Evolutionary conservation across 1,140 invertebrate species (phyloP), one percentile per base, ranked within the genome.

Genomic region (Bombus sylvicola): DNA sequence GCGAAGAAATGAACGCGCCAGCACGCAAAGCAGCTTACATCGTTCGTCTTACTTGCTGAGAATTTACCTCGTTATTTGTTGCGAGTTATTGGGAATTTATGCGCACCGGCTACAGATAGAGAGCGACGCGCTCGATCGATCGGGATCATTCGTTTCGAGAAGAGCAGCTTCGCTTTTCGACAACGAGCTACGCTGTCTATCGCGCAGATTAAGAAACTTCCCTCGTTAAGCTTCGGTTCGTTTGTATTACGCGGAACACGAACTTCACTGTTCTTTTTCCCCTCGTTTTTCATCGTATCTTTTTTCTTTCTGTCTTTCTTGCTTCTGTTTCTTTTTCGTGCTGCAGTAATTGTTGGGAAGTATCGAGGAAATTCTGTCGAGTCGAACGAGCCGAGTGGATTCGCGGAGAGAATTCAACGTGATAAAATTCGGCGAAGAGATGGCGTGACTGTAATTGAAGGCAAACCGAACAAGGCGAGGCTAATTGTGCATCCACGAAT

Each of bases 21-120:
- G 12, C 10, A 13, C 39, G 80, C 31, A 25, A 88, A 88, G 76
- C 87, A 62, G 86, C 87, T 88, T 88, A 85, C 43, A 43, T 47
- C 31, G 62, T 64, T 22, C 31, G 37, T 28, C 31, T 75, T 75
- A 22, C 10, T 81, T 66, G 9, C 13, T 1, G 22, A 34, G 8
- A 81, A 57, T 57, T 39, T 62, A 10, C 62, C 64, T 84, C 59
- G 82, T 84, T 84, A 84, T 69, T 84, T 71, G 74, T 84, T 69
- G 43, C 62, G 74, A 83, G 64, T 77, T 83, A 83, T 83, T 43
- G 81, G 74, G 57, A 77, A 83, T 82, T 82, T 82, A 82, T 74
- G 80, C 80, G 22, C 57, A 22, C 57, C 3, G 10, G 47, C 10
- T 57, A 25, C 12, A 5, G 77, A 47, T 3, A 18, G 10, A 28